Evolutionary conservation across 2,888 invertebrate species (phyloP).

Genomic region (Cheilosia urbana): DNA sequence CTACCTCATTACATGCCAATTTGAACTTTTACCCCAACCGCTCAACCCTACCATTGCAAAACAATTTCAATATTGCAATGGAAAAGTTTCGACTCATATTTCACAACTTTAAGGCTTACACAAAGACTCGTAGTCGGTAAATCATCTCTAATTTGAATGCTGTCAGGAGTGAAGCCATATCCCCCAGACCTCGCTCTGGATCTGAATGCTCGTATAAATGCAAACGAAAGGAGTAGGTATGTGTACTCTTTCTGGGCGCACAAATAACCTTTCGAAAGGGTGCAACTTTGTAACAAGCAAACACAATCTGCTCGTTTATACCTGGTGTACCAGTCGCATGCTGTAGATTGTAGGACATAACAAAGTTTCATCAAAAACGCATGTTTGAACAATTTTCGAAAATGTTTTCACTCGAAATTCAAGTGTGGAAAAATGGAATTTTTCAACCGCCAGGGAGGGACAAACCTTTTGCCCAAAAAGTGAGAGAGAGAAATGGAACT

Average conservation of each 20-base stretch:
- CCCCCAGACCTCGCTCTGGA: neutral
- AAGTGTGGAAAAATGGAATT: slow-evolving; percentile 47
- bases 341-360: slow-evolving; percentile 34
- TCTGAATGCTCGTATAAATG: neutral
- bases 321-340: slow-evolving; percentile 40
- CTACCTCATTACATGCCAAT: slow-evolving; percentile 35
- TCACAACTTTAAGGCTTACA: slow-evolving; percentile 34
- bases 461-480: neutral
- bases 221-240: slow-evolving; percentile 25
- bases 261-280: slow-evolving; percentile 11
- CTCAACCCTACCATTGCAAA: neutral
- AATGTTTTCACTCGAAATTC: slow-evolving; percentile 55
- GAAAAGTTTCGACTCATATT: slow-evolving; percentile 53
- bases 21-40: slow-evolving; percentile 9
- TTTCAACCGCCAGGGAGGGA: slow-evolving; percentile 11
- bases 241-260: neutral
- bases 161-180: slow-evolving; percentile 25
- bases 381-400: slow-evolving; percentile 56
- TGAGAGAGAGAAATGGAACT: slow-evolving; percentile 12
- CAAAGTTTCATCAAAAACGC: slow-evolving; percentile 52
- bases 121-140: slow-evolving; percentile 27
- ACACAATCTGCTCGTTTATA: neutral
- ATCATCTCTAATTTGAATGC: slow-evolving; percentile 54
- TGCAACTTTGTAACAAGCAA: slow-evolving; percentile 21
- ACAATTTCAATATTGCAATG: slow-evolving; percentile 40